A percentile compares a stretch with the other conserved stretches of the same genome.
Evolutionary conservation across 2,888 invertebrate species (phyloP).

Genomic region (Lasioglossum vierecki): DNA sequence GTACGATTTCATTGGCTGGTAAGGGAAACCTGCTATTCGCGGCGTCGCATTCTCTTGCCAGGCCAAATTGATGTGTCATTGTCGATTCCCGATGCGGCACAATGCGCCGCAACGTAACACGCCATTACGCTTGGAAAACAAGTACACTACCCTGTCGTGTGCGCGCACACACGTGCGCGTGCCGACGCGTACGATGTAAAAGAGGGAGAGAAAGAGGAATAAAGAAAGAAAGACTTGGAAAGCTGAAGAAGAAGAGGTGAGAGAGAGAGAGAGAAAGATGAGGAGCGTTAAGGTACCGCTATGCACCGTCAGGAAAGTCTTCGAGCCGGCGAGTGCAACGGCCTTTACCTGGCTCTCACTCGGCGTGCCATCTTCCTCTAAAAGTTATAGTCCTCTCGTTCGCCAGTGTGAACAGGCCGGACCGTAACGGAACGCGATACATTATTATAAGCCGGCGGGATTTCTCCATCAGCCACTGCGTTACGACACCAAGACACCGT

Average conservation of each 20-base stretch:
- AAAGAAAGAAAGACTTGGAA: not conserved
- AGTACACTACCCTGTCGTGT: constrained; percentile 38
- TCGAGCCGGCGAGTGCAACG: constrained; percentile 78
- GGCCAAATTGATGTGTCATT: constrained; percentile 60
- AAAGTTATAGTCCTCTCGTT: constrained; percentile 63
- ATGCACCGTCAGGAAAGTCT: constrained; percentile 72
- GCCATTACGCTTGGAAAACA: constrained; percentile 42
- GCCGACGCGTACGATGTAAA: not conserved
- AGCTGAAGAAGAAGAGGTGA: not conserved
- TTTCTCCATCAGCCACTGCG: constrained; percentile 49
- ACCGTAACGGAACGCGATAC: constrained; percentile 64
- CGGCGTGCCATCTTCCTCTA: constrained; percentile 59
- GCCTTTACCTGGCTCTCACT: constrained; percentile 78
- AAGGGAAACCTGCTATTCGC: constrained; percentile 35
- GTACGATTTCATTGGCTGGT: not conserved
- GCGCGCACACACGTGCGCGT: constrained; percentile 2
- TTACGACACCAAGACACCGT: constrained; percentile 36
- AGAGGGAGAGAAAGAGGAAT: not conserved
- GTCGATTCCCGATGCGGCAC: constrained; percentile 50
- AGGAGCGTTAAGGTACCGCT: constrained; percentile 75
- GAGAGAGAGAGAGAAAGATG: constrained; percentile 10
- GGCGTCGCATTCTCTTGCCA: constrained; percentile 36
- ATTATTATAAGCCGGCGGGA: constrained; percentile 51
- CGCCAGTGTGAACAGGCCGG: constrained; percentile 54
- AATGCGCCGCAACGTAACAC: constrained; percentile 50